Conservation (phyloP, 1,140 invertebrate genomes). For the Macrosteles quadrilineatus region DNA sequence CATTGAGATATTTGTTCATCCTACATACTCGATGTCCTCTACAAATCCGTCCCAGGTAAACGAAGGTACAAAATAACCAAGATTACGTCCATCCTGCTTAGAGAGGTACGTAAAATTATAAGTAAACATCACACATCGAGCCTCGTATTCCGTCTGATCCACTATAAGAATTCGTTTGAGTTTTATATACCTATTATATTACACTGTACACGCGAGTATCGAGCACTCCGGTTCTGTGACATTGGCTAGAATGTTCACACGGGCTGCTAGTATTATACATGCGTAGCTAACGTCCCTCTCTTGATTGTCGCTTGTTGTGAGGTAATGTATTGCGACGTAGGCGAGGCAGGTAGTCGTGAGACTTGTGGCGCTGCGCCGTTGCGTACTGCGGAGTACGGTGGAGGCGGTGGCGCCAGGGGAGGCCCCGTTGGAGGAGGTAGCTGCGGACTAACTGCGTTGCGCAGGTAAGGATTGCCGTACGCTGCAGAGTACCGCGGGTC, state of each 20-base stretch:
- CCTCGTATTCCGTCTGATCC: too few relatives aligned
- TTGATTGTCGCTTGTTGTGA: conserved; percentile 55
- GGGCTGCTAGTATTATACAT: conserved; percentile 54
- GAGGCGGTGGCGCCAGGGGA: conserved; percentile 74
- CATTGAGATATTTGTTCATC: neutral
- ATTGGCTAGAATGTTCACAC: conserved; percentile 26
- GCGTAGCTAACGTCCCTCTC: conserved; percentile 61
- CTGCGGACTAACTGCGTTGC: conserved; percentile 58
- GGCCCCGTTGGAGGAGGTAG: conserved; percentile 65
- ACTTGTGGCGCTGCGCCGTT: conserved; percentile 55
- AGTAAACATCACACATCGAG: too few relatives aligned
- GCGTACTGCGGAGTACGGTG: conserved; percentile 60
- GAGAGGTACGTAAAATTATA: too few relatives aligned
- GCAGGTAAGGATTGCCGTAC: conserved; percentile 85
- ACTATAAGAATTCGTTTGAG: conserved; percentile 12
- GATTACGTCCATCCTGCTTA: too few relatives aligned
- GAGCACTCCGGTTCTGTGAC: neutral
- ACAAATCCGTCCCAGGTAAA: too few relatives aligned
- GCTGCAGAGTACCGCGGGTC: conserved; percentile 85
- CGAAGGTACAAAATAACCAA: too few relatives aligned
- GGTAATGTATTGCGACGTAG: conserved; percentile 55
- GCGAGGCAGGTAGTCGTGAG: conserved; percentile 49
- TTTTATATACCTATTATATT: conserved; percentile 6
- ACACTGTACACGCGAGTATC: neutral
- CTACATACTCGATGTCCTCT: too few relatives aligned